These are phyloP conservation scores for Onthophagus taurus DNA, from an alignment of 1,140 invertebrate genomes.

Conservation along the genomic window DNA sequence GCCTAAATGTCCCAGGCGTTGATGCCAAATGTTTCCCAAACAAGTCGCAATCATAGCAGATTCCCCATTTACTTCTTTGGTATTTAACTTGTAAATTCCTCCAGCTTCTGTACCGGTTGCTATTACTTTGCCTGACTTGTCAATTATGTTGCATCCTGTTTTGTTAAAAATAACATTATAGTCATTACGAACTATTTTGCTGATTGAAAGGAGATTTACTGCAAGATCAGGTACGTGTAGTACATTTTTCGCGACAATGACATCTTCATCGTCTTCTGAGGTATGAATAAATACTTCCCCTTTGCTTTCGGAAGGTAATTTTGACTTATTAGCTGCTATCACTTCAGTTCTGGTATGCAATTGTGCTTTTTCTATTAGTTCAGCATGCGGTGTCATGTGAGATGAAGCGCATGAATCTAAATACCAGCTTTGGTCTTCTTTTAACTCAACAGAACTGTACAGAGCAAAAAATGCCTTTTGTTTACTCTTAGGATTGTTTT, in stretches of 20 bases:
- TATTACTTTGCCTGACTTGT: constrained; percentile 11
- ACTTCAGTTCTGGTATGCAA: too few species aligned
- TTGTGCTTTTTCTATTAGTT: too few species aligned
- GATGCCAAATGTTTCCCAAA: constrained; percentile 20
- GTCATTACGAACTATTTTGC: constrained; percentile 20
- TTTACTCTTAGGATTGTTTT: too few species aligned
- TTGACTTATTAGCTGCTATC: too few species aligned
- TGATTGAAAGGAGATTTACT: constrained; percentile 22
- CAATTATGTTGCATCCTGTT: constrained; percentile 17
- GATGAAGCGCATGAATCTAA: too few species aligned
- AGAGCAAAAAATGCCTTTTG: too few species aligned
- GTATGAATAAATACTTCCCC: too few species aligned
- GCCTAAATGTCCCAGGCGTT: constrained; percentile 28
- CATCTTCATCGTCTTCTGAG: too few species aligned
- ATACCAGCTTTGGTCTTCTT: too few species aligned
- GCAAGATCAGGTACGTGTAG: constrained; percentile 23
- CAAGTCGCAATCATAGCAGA: constrained; percentile 11
- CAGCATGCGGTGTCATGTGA: too few species aligned
- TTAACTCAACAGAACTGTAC: too few species aligned
- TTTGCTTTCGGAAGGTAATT: too few species aligned
- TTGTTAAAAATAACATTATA: constrained; percentile 22
- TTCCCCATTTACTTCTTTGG: constrained; percentile 10
- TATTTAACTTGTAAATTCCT: constrained; percentile 27
- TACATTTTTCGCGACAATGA: constrained; percentile 15
- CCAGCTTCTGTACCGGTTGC: constrained; percentile 12